A percentile compares a stretch with the other conserved stretches of the same genome.
phyloP scores from a whole-genome alignment of 2,797 vertebrate genomes.

The Buceros bicornis region DNA sequence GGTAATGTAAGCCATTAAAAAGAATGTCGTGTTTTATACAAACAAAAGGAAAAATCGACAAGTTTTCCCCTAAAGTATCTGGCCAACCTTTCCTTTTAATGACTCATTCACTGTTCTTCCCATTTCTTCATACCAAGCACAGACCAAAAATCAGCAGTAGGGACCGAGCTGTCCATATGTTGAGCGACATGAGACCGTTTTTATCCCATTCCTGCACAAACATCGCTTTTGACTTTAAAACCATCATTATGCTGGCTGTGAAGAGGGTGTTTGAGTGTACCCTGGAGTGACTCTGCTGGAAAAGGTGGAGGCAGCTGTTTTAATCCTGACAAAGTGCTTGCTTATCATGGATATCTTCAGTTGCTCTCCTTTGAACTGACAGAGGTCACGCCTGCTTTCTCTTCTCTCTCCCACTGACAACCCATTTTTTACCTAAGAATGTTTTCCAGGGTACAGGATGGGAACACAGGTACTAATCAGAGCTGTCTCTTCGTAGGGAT shows the following conservation, averaged over 20 bases:
- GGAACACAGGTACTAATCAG: neutral
- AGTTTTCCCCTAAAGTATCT: neutral
- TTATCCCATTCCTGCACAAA: neutral
- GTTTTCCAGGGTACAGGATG: neutral
- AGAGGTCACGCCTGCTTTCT: neutral
- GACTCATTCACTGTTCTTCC: fast-evolving
- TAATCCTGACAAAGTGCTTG: neutral
- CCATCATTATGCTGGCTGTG: neutral
- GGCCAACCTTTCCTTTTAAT: neutral
- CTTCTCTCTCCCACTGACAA: neutral
- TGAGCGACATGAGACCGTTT: fast-evolving
- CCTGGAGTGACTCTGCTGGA: neutral
- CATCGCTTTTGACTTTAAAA: neutral
- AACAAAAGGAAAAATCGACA: neutral
- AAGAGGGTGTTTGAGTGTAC: neutral
- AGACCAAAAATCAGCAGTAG: neutral
- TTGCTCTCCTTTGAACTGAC: neutral
- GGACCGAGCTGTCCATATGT: neutral
- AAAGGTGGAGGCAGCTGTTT: fast-evolving
- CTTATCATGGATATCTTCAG: neutral
- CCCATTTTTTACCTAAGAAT: neutral
- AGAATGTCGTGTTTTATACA: neutral
- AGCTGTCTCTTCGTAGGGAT: neutral
- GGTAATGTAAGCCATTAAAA: neutral
- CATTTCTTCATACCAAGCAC: neutral